These are phyloP conservation scores for Hyaena hyaena DNA, from an alignment of 2,113 vertebrate species.

Conservation along the genomic window DNA sequence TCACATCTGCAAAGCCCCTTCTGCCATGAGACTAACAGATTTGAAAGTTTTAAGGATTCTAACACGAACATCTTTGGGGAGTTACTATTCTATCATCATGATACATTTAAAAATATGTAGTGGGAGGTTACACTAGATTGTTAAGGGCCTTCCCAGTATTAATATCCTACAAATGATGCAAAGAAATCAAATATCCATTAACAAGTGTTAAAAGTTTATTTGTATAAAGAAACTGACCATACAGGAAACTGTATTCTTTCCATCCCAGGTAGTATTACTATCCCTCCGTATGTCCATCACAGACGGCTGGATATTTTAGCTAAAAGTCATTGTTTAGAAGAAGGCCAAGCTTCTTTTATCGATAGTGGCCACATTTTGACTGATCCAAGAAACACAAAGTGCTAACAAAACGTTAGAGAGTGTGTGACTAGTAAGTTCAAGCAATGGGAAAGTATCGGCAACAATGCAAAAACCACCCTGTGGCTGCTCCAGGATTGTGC, in stretches of 20 bases:
- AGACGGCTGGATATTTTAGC: background rate
- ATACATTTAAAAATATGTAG: background rate
- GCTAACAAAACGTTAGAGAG: background rate
- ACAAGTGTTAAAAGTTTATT: background rate
- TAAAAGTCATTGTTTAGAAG: background rate
- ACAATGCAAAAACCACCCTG: background rate
- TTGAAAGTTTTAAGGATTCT: background rate
- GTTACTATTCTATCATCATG: background rate
- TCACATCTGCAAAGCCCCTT: background rate
- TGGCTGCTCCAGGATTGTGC: background rate
- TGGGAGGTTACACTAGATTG: background rate
- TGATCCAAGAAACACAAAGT: background rate
- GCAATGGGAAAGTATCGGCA: background rate
- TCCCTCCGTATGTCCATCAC: background rate
- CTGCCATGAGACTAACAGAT: background rate
- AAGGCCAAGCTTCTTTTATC: background rate
- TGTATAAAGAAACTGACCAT: background rate
- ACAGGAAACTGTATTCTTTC: background rate
- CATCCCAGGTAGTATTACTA: background rate
- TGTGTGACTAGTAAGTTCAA: background rate
- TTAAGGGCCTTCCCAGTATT: background rate
- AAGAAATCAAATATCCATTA: constrained; percentile 11
- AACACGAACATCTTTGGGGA: background rate
- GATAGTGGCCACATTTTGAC: background rate
- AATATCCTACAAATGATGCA: background rate